Conservation (phyloP, 2,797 vertebrate species). For the Selene dorsalis region DNA sequence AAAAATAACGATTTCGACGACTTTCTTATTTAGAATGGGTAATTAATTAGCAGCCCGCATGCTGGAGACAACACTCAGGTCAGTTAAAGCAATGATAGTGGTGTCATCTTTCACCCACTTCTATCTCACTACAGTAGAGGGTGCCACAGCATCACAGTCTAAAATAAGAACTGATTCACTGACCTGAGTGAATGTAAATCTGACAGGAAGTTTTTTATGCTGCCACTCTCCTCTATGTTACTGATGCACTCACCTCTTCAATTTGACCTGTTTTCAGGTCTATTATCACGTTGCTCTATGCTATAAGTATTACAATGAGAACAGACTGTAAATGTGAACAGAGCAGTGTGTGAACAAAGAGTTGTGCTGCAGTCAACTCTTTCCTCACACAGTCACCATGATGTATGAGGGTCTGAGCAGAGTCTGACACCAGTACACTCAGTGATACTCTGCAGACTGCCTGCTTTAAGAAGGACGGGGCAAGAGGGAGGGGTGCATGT, state of each 20-base stretch:
- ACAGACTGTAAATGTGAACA: too few relatives aligned
- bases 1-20: not conserved
- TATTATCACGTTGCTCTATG: not conserved
- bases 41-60: too few relatives aligned
- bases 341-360: conserved; percentile 7
- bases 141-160: conserved; percentile 37
- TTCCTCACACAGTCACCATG: conserved; percentile 59
- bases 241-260: too few relatives aligned
- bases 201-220: not conserved
- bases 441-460: conserved; percentile 76
- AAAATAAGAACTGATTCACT: not conserved
- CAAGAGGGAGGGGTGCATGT: conserved; percentile 1
- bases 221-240: not conserved
- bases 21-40: not conserved
- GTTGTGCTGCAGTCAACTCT: conserved; percentile 14
- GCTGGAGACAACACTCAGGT: too few relatives aligned
- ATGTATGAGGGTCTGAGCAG: conserved; percentile 53
- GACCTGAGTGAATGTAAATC: not conserved
- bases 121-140: conserved; percentile 48
- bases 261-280: not conserved
- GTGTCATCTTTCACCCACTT: too few relatives aligned
- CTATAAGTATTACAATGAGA: not conserved
- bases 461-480: conserved; percentile 19
- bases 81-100: too few relatives aligned
- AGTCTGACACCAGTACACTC: conserved; percentile 58